phyloP scores from a whole-genome alignment of 1,140 invertebrate species.

The Caenorhabditis brenneri region DNA sequence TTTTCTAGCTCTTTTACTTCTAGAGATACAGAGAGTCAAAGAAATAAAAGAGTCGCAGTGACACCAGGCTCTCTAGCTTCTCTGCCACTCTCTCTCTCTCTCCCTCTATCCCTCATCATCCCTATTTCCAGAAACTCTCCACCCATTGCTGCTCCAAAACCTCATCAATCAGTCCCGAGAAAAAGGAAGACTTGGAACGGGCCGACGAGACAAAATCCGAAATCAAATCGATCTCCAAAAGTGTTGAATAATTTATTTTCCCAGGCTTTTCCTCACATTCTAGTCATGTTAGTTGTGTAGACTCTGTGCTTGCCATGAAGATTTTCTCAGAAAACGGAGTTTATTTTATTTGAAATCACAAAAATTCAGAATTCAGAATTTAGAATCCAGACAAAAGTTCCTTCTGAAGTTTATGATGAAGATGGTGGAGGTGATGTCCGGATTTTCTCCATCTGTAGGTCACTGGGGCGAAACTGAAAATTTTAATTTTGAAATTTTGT shows the following conservation, averaged over 20 bases:
- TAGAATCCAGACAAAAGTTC: background rate
- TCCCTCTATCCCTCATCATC: background rate
- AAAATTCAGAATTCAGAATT: no score
- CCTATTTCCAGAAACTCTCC: background rate
- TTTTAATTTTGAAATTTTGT: background rate
- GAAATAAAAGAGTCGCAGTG: no score
- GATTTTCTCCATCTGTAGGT: conserved; percentile 46
- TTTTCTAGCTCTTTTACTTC: background rate
- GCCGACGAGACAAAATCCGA: background rate
- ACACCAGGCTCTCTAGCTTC: no score
- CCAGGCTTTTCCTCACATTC: background rate
- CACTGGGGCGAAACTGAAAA: conserved; percentile 47
- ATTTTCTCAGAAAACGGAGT: background rate
- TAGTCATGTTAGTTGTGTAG: background rate
- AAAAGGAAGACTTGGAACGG: background rate
- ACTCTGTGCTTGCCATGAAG: background rate
- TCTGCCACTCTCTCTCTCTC: no score
- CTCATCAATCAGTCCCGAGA: background rate
- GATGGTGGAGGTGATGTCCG: no score
- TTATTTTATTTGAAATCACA: no score
- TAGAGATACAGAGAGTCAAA: no score
- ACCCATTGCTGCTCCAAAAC: background rate
- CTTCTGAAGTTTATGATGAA: background rate
- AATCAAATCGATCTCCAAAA: conserved; percentile 14
- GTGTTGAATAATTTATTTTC: background rate